Evolutionary conservation across 2,113 vertebrate species (phyloP), one percentile per base, ranked within the genome.

Genomic region (Anseranas semipalmata): DNA sequence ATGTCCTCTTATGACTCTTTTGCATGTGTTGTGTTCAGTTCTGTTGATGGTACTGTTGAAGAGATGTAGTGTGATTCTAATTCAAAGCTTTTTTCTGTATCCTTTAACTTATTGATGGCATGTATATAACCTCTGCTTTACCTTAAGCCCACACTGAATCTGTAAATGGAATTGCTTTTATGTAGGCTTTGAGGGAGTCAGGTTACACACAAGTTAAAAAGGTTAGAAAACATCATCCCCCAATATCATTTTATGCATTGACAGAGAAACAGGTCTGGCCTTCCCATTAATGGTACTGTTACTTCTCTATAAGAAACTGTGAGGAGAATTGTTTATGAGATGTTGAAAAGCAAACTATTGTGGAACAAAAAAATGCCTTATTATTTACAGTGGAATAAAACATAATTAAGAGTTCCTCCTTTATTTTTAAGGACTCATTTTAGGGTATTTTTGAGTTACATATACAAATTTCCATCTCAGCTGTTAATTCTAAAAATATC

Each of bases 51-150:
- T 91, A 21, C 6, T 68, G 10, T 59, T 67, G 32, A 67, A 63
- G 17, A 56, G 9, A 10, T 3, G 2, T 7, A 20, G 15, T 15
- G 6, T 33, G 24, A 87, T 58, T 75, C 24, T 84, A 65, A 89
- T 50, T 13, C 41, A 78, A 53, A 74, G 2, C 2, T 25, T 78
- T 70, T 53, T 30, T 65, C 18, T 82, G 4, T 55, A 8, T 50
- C n/a, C 12, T 85, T 46, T 68, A 25, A 20, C 32, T 63, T 59
- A 32, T 39, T 89, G 12, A 2, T 30, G 20, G 25, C 0, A 0
- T 35, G 2, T n/a, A 15, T 48, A 12, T 33, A 17, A 5, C 4
- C 21, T 67, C 2, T 9, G 25, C 60, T 85, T 82, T 94, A 35
- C 8, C 15, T 84, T 63, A 86, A 70, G 56, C 48, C 27, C 10